phyloP scores from a whole-genome alignment of 2,888 invertebrate genomes.

The Beris chalybata region DNA sequence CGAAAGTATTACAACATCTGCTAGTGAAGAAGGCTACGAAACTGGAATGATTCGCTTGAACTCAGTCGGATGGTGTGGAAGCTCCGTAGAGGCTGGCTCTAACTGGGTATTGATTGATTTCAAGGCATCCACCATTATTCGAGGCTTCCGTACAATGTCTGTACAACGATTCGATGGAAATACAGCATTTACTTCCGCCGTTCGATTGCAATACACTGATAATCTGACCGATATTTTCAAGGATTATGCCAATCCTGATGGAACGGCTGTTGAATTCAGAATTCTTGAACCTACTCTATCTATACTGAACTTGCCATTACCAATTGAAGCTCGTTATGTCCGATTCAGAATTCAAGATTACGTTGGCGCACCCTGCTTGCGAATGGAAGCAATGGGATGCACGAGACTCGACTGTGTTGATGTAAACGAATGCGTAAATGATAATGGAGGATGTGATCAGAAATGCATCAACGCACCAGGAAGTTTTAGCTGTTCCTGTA shows the following conservation, averaged over 20 bases:
- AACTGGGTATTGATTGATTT: constrained; percentile 89
- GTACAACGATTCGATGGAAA: constrained; percentile 80
- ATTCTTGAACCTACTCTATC: constrained; percentile 89
- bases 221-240: constrained; percentile 86
- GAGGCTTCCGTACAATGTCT: constrained; percentile 89
- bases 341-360: constrained; percentile 87
- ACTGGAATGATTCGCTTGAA: constrained; percentile 84
- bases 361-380: constrained; percentile 84
- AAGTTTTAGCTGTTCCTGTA: constrained; percentile 84
- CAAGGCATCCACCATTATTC: constrained; percentile 83
- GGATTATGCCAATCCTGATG: constrained; percentile 90
- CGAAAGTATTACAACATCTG: constrained; percentile 83
- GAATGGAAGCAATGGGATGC: constrained; percentile 91
- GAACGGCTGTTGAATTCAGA: constrained; percentile 89
- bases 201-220: constrained; percentile 82
- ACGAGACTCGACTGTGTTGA: constrained; percentile 86
- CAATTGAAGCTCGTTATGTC: constrained; percentile 87
- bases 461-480: constrained; percentile 91
- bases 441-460: constrained; percentile 91
- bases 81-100: constrained; percentile 78
- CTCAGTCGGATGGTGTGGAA: constrained; percentile 89
- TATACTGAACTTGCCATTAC: constrained; percentile 84
- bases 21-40: constrained; percentile 77
- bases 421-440: constrained; percentile 81
- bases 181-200: constrained; percentile 86